A percentile compares a stretch with the other conserved stretches of the same genome.
These are phyloP conservation scores for Hydropsyche tenuis DNA, from an alignment of 1,140 invertebrate species.

Conservation along the genomic window DNA sequence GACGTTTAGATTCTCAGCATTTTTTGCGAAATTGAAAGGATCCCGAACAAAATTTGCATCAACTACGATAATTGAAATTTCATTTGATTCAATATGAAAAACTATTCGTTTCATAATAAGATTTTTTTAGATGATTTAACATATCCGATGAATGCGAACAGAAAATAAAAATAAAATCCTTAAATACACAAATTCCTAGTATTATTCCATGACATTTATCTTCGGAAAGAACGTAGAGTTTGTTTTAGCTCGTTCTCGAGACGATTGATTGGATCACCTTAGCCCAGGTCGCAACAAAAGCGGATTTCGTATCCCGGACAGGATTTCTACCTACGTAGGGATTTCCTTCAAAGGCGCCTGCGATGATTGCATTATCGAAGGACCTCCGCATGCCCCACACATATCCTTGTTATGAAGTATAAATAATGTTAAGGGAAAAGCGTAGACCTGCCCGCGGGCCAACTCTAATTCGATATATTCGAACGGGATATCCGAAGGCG, in stretches of 20 bases:
- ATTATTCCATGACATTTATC: too few relatives aligned
- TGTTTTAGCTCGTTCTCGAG: not conserved
- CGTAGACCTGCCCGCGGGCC: not conserved
- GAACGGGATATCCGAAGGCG: not conserved
- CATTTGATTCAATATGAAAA: too few relatives aligned
- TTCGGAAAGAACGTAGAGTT: not conserved
- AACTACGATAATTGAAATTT: too few relatives aligned
- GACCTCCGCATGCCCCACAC: not conserved
- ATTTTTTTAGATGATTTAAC: too few relatives aligned
- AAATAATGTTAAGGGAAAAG: too few relatives aligned
- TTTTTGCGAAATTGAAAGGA: too few relatives aligned
- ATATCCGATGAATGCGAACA: too few relatives aligned
- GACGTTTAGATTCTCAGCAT: too few relatives aligned
- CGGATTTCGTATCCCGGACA: not conserved
- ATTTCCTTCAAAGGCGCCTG: constrained; percentile 18
- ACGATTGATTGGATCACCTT: constrained; percentile 23
- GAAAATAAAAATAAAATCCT: too few relatives aligned
- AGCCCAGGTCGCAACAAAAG: constrained; percentile 11
- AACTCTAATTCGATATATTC: constrained; percentile 20
- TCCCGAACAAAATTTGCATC: too few relatives aligned
- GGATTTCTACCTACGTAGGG: not conserved
- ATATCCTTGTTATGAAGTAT: not conserved
- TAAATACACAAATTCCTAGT: too few relatives aligned
- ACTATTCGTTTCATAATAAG: too few relatives aligned
- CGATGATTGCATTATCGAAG: constrained; percentile 24